Evolutionary conservation across 2,113 vertebrate genomes (phyloP).

Genomic region (Pachypanchax playfairii): DNA sequence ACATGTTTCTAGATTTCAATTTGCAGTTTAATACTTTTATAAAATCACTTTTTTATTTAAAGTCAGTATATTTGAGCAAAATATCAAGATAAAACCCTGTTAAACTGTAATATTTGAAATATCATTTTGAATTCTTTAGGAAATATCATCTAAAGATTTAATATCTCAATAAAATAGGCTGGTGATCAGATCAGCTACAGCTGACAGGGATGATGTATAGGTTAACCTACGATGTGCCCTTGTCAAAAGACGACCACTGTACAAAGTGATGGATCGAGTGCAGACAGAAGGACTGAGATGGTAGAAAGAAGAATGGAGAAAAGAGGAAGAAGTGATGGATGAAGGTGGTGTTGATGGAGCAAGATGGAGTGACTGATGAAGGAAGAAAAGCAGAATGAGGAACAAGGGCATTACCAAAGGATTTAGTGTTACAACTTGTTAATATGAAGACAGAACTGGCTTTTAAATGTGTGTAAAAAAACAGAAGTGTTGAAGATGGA

Average conservation of each 20-base stretch:
- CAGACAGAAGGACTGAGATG: slow-evolving; percentile 37
- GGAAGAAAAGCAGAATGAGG: slow-evolving; percentile 23
- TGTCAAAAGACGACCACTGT: slow-evolving; percentile 61
- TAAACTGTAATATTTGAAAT: too few species aligned
- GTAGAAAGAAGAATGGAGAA: slow-evolving; percentile 36
- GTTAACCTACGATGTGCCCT: slow-evolving; percentile 59
- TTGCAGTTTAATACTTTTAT: too few species aligned
- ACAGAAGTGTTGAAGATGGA: too few species aligned
- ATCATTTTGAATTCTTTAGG: too few species aligned
- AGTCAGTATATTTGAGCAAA: too few species aligned
- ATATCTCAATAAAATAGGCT: too few species aligned
- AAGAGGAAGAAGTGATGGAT: slow-evolving; percentile 59
- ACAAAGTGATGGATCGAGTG: slow-evolving; percentile 60
- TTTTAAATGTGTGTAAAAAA: slow-evolving; percentile 11
- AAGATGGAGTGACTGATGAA: slow-evolving; percentile 55
- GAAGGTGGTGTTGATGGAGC: slow-evolving; percentile 22
- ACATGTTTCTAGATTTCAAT: too few species aligned
- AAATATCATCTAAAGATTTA: too few species aligned
- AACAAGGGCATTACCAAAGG: slow-evolving; percentile 11
- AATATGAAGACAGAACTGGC: not conserved
- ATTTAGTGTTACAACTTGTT: not conserved
- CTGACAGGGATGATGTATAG: slow-evolving; percentile 51
- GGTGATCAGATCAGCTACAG: slow-evolving; percentile 1
- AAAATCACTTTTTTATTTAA: too few species aligned
- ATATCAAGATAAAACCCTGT: too few species aligned